Evolutionary conservation across 2,113 vertebrate genomes (phyloP), one percentile per base, ranked within the genome.

Genomic region (Centropus bengalensis): DNA sequence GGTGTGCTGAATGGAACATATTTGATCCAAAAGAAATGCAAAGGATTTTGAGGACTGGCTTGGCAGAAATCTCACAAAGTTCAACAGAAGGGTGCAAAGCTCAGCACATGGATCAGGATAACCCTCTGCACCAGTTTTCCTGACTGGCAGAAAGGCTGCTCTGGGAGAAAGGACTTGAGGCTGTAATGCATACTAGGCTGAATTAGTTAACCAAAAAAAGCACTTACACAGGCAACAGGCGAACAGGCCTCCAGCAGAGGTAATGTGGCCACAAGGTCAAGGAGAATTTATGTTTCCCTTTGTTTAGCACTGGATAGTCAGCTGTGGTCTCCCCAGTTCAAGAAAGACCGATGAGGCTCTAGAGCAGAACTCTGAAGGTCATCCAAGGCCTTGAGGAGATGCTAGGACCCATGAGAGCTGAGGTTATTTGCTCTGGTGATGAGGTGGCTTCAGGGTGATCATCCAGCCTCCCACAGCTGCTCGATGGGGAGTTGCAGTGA

Each of bases 91-190:
- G 2, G 5, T 42, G 8, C 1, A 10, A 85, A 45, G 44, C 12
- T 58, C 36, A 82, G 28, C 21, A 23, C 3, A 4, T 12, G n/a
- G 45, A 56, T 23, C 26, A 71, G 83, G 59, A 88, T 19, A 49
- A 36, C 14, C 1, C 9, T n/a, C 20, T 5, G 1, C 27, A 44
- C 15, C 18, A 21, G n/a, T 4, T 52, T 58, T 64, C 28, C 13
- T 30, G 66, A 33, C 5, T 27, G 32, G 10, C 17, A 73, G 63
- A 66, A 89, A 93, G 85, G 6, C 12, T 8, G 27, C 33, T 10
- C 30, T 38, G 40, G 0, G 4, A 82, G 49, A 59, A 93, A 52
- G 27, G 23, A 56, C 10, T 2, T 0, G 0, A 21, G 33, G 10
- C 15, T 90, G 45, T 56, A 27, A 19, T 28, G 62, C 20, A 38